Evolutionary conservation across 2,888 invertebrate species (phyloP).

Genomic region (Abrostola triplasia): DNA sequence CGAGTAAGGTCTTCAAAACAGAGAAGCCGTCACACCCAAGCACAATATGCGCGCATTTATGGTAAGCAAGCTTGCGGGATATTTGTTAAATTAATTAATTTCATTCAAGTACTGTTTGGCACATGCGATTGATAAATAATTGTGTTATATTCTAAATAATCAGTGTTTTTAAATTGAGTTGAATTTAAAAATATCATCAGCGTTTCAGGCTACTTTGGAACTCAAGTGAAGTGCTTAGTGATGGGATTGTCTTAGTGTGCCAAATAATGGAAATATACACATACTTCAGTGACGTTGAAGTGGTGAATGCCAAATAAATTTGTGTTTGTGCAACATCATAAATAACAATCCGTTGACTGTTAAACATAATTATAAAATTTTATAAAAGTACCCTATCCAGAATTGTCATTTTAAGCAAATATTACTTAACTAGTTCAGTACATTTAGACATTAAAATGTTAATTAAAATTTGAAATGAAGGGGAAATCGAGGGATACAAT

Average conservation of each 20-base stretch:
- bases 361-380: slow-evolving; percentile 1
- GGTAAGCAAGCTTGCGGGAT: slow-evolving; percentile 81
- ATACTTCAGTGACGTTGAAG: slow-evolving; percentile 50
- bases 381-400: too few relatives aligned
- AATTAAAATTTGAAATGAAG: slow-evolving; percentile 4
- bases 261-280: slow-evolving; percentile 65
- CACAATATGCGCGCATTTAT: slow-evolving; percentile 85
- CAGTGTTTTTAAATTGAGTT: slow-evolving; percentile 50
- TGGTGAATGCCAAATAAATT: slow-evolving; percentile 43
- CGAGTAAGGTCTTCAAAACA: slow-evolving; percentile 67
- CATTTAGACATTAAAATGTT: background rate
- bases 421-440: background rate
- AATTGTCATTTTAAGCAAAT: background rate
- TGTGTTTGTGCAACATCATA: slow-evolving; percentile 37
- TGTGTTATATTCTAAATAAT: slow-evolving; percentile 28
- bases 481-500: background rate
- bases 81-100: slow-evolving; percentile 42
- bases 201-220: slow-evolving; percentile 61
- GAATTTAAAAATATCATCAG: slow-evolving; percentile 44
- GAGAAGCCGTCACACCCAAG: slow-evolving; percentile 65
- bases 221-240: slow-evolving; percentile 77
- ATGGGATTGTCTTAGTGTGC: slow-evolving; percentile 63
- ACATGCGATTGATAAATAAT: slow-evolving; percentile 67
- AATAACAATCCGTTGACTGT: slow-evolving; percentile 5
- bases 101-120: slow-evolving; percentile 69